Percentiles rank a stretch among this genome's conserved stretches.
These are phyloP conservation scores for Drosophila bunnanda DNA, from an alignment of 2,888 invertebrate species.

Conservation along the genomic window DNA sequence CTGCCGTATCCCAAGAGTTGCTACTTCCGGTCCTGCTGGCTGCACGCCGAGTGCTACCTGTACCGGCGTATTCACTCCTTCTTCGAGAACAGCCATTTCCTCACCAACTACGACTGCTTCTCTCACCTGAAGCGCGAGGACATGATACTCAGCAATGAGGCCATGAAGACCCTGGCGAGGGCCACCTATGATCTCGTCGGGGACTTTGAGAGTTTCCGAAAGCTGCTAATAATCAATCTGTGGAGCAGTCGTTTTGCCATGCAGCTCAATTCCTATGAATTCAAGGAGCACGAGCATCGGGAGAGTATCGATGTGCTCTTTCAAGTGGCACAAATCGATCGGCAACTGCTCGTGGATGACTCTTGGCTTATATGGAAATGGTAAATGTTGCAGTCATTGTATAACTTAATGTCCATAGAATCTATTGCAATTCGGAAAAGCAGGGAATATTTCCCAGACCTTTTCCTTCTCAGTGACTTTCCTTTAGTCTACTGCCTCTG, in stretches of 20 bases:
- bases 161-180: constrained; percentile 58
- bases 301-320: constrained; percentile 45
- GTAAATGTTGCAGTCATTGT: no score
- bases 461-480: neutral
- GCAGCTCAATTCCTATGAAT: constrained; percentile 45
- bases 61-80: constrained; percentile 90
- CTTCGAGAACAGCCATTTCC: constrained; percentile 86
- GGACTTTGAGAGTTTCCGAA: constrained; percentile 51
- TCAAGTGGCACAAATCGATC: constrained; percentile 86
- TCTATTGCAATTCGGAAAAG: neutral
- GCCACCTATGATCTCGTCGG: constrained; percentile 48
- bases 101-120: constrained; percentile 92
- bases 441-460: neutral
- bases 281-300: constrained; percentile 1
- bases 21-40: constrained; percentile 93
- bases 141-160: constrained; percentile 59
- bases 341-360: constrained; percentile 88
- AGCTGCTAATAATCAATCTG: constrained; percentile 88
- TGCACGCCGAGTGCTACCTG: constrained; percentile 96
- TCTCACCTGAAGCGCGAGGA: constrained; percentile 89
- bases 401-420: no score
- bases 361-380: constrained; percentile 86
- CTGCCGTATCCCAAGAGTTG: constrained; percentile 82
- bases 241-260: constrained; percentile 93
- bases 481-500: neutral